Evolutionary conservation across 2,113 vertebrate genomes (phyloP), one percentile per base, ranked within the genome.

Genomic region (Notechis scutatus): DNA sequence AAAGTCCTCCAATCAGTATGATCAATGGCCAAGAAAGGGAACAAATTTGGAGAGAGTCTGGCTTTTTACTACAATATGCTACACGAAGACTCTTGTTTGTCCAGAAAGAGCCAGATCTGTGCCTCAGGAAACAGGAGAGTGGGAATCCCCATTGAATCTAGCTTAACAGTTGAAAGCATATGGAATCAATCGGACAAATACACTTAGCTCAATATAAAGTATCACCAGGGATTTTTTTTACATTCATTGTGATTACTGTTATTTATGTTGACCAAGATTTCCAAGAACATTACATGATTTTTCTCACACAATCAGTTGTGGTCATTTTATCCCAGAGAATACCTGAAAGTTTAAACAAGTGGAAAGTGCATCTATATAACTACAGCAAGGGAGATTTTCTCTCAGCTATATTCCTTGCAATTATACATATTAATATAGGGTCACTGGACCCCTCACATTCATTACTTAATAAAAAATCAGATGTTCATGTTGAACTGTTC

Each of bases 211-310:
- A 56, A 47, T 24, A n/a, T 21, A 52, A 59, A 74, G 74, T 47
- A 34, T 81, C 4, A 24, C n/a, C 24, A 29, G 20, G 26, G 3
- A 21, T 42, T 42, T 92, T 86, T 61, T 15, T 88, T 26, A 81
- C 6, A 74, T 39, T 39, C 74, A 81, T 39, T 81, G 34, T 21
- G 18, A 81, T 39, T 39, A 39, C 39, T 81, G 7, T 8, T 8
- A 81, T 39, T 50, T 39, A 81, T 20, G 74, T 3, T 87, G 42
- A 18, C 45, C 69, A 74, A 59, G 39, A 20, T 29, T 91, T 92
- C 64, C 85, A 91, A 92, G 85, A 95, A 93, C 54, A 18, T 4
- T 91, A 10, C 55, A 54, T 88, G 88, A 91, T 56, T 24, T 74
- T 55, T 88, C 23, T 42, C 34, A 74, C 50, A 92, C 34, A 88